phyloP scores from a whole-genome alignment of 2,113 vertebrate species.

The Monopterus albus region DNA sequence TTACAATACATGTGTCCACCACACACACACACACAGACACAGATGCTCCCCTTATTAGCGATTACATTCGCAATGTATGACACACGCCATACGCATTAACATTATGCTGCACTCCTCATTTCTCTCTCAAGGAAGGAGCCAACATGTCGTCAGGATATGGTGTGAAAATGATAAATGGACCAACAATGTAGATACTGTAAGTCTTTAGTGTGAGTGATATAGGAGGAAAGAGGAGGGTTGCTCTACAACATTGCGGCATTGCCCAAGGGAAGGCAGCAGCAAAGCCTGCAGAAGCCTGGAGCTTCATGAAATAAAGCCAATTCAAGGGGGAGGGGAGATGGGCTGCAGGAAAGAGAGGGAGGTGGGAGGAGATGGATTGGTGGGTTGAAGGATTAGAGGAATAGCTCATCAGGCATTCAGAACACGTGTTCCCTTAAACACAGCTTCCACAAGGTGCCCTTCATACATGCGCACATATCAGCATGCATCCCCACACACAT shows the following conservation, averaged over 20 bases:
- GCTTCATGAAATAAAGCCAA: conserved; percentile 73
- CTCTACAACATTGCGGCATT: conserved; percentile 45
- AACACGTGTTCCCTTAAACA: conserved; percentile 62
- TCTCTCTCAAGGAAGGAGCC: conserved; percentile 23
- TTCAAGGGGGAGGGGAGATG: conserved; percentile 56
- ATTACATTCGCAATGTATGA: conserved; percentile 22
- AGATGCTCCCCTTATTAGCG: conserved; percentile 10
- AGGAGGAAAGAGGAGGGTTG: conserved; percentile 13
- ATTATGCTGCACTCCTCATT: neutral
- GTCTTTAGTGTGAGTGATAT: conserved; percentile 44
- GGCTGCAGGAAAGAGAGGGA: conserved; percentile 55
- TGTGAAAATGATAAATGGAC: conserved; percentile 46
- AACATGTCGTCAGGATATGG: conserved; percentile 17
- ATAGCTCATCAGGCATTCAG: conserved; percentile 73
- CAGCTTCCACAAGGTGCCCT: conserved; percentile 79
- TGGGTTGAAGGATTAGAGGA: conserved; percentile 73
- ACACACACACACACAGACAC: conserved; percentile 9
- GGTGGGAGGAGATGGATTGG: conserved; percentile 65
- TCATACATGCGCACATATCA: conserved; percentile 55
- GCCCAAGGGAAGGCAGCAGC: conserved; percentile 49
- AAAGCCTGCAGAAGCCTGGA: conserved; percentile 55
- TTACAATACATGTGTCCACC: conserved; percentile 29
- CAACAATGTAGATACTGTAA: conserved; percentile 31
- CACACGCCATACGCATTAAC: conserved; percentile 4
- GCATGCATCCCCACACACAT: conserved; percentile 25